These are phyloP conservation scores for Drosophila ironensis DNA, from an alignment of 1,140 invertebrate genomes.

Conservation along the genomic window DNA sequence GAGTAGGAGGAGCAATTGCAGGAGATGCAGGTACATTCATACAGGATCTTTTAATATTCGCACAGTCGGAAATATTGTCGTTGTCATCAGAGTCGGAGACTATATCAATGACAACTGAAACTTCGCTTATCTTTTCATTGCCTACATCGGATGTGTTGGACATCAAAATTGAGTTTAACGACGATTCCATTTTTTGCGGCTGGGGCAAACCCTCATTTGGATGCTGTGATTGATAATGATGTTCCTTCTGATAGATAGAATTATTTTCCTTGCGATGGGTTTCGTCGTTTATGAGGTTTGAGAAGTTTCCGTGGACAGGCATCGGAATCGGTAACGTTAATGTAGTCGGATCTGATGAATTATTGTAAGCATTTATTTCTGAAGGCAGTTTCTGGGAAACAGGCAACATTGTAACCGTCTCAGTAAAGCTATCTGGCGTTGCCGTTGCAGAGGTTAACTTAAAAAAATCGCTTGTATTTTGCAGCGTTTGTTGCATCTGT, in stretches of 20 bases:
- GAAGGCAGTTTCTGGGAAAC: constrained; percentile 38
- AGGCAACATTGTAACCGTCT: constrained; percentile 10
- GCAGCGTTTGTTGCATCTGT: neutral
- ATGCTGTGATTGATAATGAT: neutral
- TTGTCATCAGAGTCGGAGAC: constrained; percentile 72
- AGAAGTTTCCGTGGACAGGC: constrained; percentile 41
- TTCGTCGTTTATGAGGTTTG: constrained; percentile 44
- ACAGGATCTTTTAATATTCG: constrained; percentile 1
- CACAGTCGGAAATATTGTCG: constrained; percentile 27
- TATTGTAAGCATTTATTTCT: too few species aligned
- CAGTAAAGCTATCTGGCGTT: constrained; percentile 6
- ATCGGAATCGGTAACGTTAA: too few species aligned
- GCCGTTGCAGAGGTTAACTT: constrained; percentile 1
- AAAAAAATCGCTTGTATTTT: constrained; percentile 1
- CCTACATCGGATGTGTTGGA: constrained; percentile 50
- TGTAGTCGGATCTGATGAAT: too few species aligned
- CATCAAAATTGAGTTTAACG: constrained; percentile 40
- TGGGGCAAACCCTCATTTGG: neutral
- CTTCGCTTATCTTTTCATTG: constrained; percentile 58
- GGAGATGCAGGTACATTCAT: neutral
- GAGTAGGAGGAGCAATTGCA: constrained; percentile 6
- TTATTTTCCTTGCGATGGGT: constrained; percentile 30
- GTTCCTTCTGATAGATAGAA: neutral
- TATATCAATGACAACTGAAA: constrained; percentile 68
- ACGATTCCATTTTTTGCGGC: constrained; percentile 37